Evolutionary conservation across 2,797 vertebrate species (phyloP), one percentile per base, ranked within the genome.

Genomic region (Enteromius trimaculatus): DNA sequence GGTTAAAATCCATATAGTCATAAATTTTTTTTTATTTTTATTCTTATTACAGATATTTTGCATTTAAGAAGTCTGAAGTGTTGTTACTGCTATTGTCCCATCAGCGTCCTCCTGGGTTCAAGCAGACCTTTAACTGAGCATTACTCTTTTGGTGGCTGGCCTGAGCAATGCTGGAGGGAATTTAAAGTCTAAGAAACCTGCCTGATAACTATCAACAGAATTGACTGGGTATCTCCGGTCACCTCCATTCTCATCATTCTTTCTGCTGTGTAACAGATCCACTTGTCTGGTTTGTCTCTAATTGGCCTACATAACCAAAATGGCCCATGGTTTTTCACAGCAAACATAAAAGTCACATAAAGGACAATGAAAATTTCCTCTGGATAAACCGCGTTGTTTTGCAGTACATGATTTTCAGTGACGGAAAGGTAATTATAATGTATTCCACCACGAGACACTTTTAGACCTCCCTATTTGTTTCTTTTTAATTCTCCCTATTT

Each of bases 401-500:
- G 37, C 11, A 37, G 51, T 66, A 76, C 64, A 44, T 37, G 60
- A 49, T 81, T 83, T 60, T 34, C 62, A 39, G n/a, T 77, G 66
- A 70, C 83, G 81, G 84, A 87, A 83, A 85, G 72, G 71, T 78
- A 86, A 89, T 89, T 88, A 82, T 58, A 88, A 81, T 71, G 47
- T 26, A 85, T 65, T 86, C 83, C 84, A 69, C 51, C 58, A 84
- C 77, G 68, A 77, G 81, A 85, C n/a, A 31, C 77, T 76, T 80
- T 85, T 74, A 83, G 82, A 55, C 1, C 64, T 47, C 42, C 77
- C 74, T 88, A 87, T 88, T 88, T 84, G 84, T 82, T 85, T 47
- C 76, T 82, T 70, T 86, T 79, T 75, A 81, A 87, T 80, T 86
- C 82, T 75, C 69, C 71, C 77, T 60, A 49, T 83, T 88, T 87